Evolutionary conservation across 2,113 vertebrate genomes (phyloP).

Genomic region (Poecile atricapillus): DNA sequence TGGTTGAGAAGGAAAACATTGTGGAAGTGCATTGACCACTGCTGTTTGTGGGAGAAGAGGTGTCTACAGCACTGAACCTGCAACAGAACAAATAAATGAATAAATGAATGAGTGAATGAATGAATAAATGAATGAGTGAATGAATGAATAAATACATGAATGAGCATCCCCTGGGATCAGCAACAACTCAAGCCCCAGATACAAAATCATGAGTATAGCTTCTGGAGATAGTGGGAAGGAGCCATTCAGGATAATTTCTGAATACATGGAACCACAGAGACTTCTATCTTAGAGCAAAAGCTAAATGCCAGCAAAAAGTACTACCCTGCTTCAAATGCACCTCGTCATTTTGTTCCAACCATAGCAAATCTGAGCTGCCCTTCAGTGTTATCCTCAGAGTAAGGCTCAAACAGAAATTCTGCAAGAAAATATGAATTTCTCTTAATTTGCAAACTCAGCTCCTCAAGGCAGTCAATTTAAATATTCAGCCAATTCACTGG

Average conservation of each 20-base stretch:
- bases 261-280: background rate
- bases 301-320: background rate
- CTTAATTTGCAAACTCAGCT: background rate
- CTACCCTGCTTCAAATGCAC: background rate
- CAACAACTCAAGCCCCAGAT: background rate
- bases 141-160: background rate
- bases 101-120: background rate
- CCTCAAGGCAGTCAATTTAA: constrained; percentile 13
- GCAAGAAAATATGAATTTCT: background rate
- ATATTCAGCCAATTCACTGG: constrained; percentile 5
- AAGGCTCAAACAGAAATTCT: background rate
- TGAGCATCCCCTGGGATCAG: background rate
- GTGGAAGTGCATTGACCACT: constrained; percentile 10
- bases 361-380: background rate
- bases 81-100: background rate
- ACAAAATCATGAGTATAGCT: background rate
- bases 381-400: background rate
- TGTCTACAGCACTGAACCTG: constrained; percentile 79
- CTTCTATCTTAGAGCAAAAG: background rate
- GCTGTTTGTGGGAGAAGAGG: constrained; percentile 44
- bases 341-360: background rate
- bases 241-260: background rate
- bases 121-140: too few species aligned
- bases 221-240: background rate
- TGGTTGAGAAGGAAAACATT: constrained; percentile 71